Base-by-base conservation (phyloP, 2,113 vertebrate species). In the Delphinapterus leucas region DNA sequence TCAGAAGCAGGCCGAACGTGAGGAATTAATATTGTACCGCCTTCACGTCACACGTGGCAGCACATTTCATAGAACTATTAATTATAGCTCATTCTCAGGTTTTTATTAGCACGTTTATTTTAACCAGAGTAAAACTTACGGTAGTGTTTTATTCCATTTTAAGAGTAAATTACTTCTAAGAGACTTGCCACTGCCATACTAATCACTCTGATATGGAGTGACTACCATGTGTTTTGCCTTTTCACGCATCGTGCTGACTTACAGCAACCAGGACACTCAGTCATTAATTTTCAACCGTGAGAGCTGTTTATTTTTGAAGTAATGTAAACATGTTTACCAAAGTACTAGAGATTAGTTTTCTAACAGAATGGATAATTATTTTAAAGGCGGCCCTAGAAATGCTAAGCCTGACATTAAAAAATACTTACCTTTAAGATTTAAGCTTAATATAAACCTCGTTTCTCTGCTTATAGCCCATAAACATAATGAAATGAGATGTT, bases 1-100 rank as follows among this genome's bases (percentile, higher is more conserved):
- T 97, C 63, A 98, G 96, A 97, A 98, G n/a, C 93, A 96, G 90
- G 94, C 67, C 97, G 73, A 97, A 98, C 68, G 98, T 98, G 98
- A 98, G 92, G 17, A 0, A 93, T 92, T 86, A 90, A 92, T 86
- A 65, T 53, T 68, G 58, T 65, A 53, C 95, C 70, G 79, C 81
- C 58, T 38, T 97, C 86, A 25, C 17, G 5, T 65, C 85, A 91
- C 70, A 18, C 6, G 25, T 77, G 60, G 80, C 25, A 68, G 55
- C 60, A 76, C 38, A 60, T 77, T 58, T 83, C 79, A 68, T 55
- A 70, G 79, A 41, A 25, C 97, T 97, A 67, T 93, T 97, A 61
- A 97, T 97, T 96, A 92, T 28, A 67, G 76, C 71, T 87, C 79
- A 68, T 95, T 80, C 41, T 38, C 58, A 14, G 68, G n/a, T 71